Conservation (phyloP, 2,888 invertebrate genomes). For the Sycophila texana region DNA sequence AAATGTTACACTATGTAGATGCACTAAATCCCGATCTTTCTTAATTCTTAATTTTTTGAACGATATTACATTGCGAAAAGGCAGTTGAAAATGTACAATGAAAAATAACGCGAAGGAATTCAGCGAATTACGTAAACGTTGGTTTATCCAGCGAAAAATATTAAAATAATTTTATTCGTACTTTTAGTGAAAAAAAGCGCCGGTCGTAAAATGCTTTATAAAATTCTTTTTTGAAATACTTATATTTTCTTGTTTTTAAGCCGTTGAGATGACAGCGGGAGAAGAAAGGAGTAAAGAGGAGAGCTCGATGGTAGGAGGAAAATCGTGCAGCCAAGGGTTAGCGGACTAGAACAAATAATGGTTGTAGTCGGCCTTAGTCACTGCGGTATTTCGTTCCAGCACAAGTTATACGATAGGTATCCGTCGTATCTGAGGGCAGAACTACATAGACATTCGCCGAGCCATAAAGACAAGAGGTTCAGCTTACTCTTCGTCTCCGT, state of each 20-base stretch:
- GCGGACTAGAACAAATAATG: conserved; percentile 68
- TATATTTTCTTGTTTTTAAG: no score
- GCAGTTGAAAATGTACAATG: no score
- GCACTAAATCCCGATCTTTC: no score
- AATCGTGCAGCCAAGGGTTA: conserved; percentile 58
- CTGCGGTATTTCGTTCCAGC: conserved; percentile 66
- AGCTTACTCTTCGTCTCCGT: conserved; percentile 3
- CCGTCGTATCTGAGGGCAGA: conserved; percentile 37
- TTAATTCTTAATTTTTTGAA: no score
- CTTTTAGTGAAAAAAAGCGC: not conserved
- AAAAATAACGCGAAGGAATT: no score
- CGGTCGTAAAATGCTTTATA: not conserved
- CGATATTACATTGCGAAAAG: no score
- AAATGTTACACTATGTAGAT: no score
- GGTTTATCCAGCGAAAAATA: no score
- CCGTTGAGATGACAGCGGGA: not conserved
- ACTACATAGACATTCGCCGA: conserved; percentile 40
- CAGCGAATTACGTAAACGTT: no score
- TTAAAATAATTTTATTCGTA: not conserved
- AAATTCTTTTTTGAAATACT: no score
- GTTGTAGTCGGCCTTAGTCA: conserved; percentile 70
- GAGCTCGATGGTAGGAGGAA: conserved; percentile 38
- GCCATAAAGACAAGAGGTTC: conserved; percentile 50
- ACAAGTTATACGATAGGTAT: conserved; percentile 53
- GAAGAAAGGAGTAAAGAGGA: conserved; percentile 19